phyloP scores from a whole-genome alignment of 2,888 invertebrate species.

The Stictocephala bisonia region DNA sequence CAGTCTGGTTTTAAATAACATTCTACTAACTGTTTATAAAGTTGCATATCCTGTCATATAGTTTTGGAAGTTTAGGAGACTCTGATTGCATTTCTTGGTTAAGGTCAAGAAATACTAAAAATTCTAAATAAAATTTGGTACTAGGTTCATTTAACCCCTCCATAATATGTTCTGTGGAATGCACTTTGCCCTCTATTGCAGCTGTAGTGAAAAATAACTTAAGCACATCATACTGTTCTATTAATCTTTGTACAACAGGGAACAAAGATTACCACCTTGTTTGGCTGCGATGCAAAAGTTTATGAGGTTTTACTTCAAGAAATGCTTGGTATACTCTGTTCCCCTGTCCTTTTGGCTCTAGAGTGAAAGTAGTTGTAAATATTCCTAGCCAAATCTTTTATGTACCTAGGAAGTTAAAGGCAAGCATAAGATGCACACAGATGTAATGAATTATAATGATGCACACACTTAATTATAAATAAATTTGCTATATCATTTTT shows the following conservation, averaged over 20 bases:
- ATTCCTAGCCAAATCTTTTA: slow-evolving; percentile 54
- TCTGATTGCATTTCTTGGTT: slow-evolving; percentile 45
- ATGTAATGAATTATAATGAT: slow-evolving; percentile 52
- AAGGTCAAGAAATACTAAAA: slow-evolving; percentile 49
- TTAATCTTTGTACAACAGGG: slow-evolving; percentile 43
- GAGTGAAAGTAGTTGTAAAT: slow-evolving; percentile 61
- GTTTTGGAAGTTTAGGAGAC: slow-evolving; percentile 40
- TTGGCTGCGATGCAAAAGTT: slow-evolving; percentile 48
- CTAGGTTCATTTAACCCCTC: slow-evolving; percentile 47
- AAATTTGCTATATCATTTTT: slow-evolving; percentile 49
- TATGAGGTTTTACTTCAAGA: slow-evolving; percentile 53
- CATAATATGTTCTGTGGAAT: slow-evolving; percentile 51
- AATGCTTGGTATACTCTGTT: slow-evolving; percentile 59
- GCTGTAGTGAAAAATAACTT: slow-evolving; percentile 48
- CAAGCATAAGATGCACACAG: slow-evolving; percentile 49
- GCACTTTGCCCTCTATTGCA: slow-evolving; percentile 44
- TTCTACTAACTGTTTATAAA: slow-evolving; percentile 1
- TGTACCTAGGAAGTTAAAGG: slow-evolving; percentile 39
- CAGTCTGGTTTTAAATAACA: slow-evolving; percentile 8
- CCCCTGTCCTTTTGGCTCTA: slow-evolving; percentile 59
- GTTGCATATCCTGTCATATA: slow-evolving; percentile 22
- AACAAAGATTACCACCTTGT: slow-evolving; percentile 53
- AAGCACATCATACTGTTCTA: slow-evolving; percentile 54
- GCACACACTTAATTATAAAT: slow-evolving; percentile 53
- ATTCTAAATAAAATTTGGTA: slow-evolving; percentile 49